Percentiles rank a stretch among this genome's conserved stretches.
These are phyloP conservation scores for Desmodus rotundus DNA, from an alignment of 2,113 vertebrate species.

Conservation along the genomic window DNA sequence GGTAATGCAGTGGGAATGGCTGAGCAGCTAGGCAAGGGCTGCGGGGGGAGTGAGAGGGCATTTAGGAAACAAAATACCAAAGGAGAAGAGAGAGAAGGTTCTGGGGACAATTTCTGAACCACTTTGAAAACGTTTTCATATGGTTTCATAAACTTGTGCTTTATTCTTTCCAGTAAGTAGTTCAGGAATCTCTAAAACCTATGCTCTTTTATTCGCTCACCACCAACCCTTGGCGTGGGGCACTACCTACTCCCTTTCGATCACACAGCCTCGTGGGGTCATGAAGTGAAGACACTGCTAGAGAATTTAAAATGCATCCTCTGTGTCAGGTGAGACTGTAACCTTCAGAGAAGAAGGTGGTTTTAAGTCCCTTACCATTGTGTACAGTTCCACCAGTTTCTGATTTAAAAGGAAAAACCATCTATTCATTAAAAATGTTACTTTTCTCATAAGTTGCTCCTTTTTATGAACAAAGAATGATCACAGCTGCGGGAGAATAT, in stretches of 20 bases:
- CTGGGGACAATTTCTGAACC: neutral
- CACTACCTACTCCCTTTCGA: neutral
- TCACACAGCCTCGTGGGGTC: neutral
- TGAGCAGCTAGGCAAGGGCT: too few species aligned
- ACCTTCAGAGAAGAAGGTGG: neutral
- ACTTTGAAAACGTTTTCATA: neutral
- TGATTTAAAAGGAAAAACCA: neutral
- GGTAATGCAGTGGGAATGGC: neutral
- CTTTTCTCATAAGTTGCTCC: neutral
- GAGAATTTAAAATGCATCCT: neutral
- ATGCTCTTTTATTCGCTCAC: neutral
- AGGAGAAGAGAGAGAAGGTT: neutral
- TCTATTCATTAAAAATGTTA: neutral
- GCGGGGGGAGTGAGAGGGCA: neutral
- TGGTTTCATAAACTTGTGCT: neutral
- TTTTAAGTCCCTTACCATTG: neutral
- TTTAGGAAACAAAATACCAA: neutral
- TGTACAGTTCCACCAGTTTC: neutral
- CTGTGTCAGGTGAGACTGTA: neutral
- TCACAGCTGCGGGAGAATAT: neutral
- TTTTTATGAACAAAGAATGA: slow-evolving; percentile 4
- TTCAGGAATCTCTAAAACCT: neutral
- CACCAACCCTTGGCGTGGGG: rapidly evolving
- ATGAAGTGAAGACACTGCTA: neutral
- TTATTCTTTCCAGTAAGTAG: neutral